Evolutionary conservation across 1,140 invertebrate species (phyloP).

Genomic region (Ceratosolen solmsi): DNA sequence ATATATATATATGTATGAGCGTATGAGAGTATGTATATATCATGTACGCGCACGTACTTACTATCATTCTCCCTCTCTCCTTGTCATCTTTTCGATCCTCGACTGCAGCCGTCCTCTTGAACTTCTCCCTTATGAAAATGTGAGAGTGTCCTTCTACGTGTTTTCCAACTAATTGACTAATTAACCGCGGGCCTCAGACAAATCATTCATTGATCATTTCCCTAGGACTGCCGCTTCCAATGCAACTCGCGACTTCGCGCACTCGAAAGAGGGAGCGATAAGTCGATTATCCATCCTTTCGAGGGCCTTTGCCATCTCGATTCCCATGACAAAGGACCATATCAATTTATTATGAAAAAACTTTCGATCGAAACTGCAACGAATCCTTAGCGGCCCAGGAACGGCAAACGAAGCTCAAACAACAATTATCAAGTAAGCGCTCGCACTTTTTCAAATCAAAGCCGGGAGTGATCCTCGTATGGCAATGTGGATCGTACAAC

Average conservation of each 20-base stretch:
- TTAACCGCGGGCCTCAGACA: constrained; percentile 70
- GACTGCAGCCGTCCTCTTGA: constrained; percentile 55
- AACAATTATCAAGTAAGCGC: no score
- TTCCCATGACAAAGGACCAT: no score
- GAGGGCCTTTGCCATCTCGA: no score
- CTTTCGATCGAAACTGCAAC: no score
- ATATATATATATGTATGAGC: neutral
- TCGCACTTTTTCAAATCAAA: constrained; percentile 7
- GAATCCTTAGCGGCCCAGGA: no score
- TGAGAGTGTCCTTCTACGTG: constrained; percentile 68
- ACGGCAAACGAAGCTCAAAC: no score
- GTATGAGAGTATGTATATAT: no score
- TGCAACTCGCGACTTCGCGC: neutral
- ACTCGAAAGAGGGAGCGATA: no score
- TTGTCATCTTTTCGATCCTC: constrained; percentile 51
- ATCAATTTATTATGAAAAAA: no score
- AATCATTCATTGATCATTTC: constrained; percentile 68
- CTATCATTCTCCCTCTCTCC: constrained; percentile 33
- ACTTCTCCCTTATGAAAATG: constrained; percentile 48
- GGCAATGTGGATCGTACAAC: constrained; percentile 13
- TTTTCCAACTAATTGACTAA: constrained; percentile 73
- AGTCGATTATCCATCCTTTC: no score
- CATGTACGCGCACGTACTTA: no score
- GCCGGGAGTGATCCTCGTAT: no score
- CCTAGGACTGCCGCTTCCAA: constrained; percentile 64